These are phyloP conservation scores for Trochalopteron elliotii DNA, from an alignment of 2,113 vertebrate genomes.

Conservation along the genomic window DNA sequence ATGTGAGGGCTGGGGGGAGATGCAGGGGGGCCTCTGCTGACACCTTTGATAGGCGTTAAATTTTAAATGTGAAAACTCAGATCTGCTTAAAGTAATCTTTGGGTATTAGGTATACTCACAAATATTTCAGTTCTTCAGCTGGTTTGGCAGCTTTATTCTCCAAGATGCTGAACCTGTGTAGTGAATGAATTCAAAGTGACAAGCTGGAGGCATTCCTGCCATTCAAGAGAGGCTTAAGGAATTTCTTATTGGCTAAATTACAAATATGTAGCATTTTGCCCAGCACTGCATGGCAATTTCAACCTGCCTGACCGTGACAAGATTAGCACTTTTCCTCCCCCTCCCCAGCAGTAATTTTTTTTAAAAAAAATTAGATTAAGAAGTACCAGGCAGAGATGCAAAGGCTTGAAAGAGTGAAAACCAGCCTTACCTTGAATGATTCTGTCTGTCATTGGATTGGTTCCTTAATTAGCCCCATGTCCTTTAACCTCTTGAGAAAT, in stretches of 20 bases:
- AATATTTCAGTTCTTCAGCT: slow-evolving; percentile 47
- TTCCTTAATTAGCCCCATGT: slow-evolving; percentile 87
- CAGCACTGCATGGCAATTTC: slow-evolving; percentile 81
- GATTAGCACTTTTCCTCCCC: slow-evolving; percentile 77
- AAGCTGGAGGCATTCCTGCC: slow-evolving; percentile 83
- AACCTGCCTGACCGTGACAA: slow-evolving; percentile 84
- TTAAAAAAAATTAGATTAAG: slow-evolving; percentile 81
- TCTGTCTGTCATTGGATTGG: slow-evolving; percentile 80
- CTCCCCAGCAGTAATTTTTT: not conserved
- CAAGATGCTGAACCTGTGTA: slow-evolving; percentile 70
- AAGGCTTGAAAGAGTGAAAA: slow-evolving; percentile 75
- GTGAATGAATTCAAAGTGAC: slow-evolving; percentile 80
- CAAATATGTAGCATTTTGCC: slow-evolving; percentile 85
- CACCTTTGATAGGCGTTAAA: not conserved
- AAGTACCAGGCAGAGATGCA: slow-evolving; percentile 87
- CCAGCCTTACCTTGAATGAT: slow-evolving; percentile 85
- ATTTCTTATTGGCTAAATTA: slow-evolving; percentile 90
- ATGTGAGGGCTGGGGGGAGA: not conserved
- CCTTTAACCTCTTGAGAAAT: slow-evolving; percentile 90
- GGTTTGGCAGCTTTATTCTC: slow-evolving; percentile 70
- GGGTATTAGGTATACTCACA: not conserved
- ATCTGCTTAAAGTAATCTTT: slow-evolving; percentile 53
- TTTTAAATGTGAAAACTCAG: slow-evolving; percentile 38
- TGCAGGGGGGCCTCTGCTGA: not conserved
- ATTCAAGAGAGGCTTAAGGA: slow-evolving; percentile 88